Evolutionary conservation across 2,888 invertebrate genomes (phyloP).

Genomic region (Microctonus hyperodae): DNA sequence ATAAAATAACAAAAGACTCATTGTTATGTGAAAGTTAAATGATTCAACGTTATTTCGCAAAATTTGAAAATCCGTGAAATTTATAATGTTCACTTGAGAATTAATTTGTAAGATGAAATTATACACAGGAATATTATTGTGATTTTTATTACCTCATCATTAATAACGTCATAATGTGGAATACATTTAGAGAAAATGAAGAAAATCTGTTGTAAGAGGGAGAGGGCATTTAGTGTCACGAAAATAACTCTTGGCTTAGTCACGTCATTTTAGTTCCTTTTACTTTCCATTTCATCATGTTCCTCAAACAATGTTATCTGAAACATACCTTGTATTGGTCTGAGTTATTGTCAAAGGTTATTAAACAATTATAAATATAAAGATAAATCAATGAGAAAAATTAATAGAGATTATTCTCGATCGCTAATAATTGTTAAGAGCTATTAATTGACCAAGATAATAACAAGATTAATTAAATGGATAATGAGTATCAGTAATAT

Average conservation of each 20-base stretch:
- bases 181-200: neutral
- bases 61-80: too few species aligned
- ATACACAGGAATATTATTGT: neutral
- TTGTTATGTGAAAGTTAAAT: neutral
- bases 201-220: neutral
- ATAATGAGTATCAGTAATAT: too few species aligned
- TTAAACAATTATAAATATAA: neutral
- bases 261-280: neutral
- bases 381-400: too few species aligned
- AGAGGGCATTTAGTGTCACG: neutral
- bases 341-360: too few species aligned
- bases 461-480: too few species aligned
- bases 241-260: conserved; percentile 20
- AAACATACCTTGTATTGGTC: too few species aligned
- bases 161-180: conserved; percentile 3
- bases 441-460: too few species aligned
- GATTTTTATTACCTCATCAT: conserved; percentile 8
- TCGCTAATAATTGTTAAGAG: too few species aligned
- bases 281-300: neutral
- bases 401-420: too few species aligned
- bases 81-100: neutral
- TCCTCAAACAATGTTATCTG: neutral
- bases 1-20: too few species aligned
- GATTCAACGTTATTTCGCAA: too few species aligned
- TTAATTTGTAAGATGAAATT: neutral